Evolutionary conservation across 1,140 invertebrate genomes (phyloP), one percentile per base, ranked within the genome.

Genomic region (Zaprionus inermis): DNA sequence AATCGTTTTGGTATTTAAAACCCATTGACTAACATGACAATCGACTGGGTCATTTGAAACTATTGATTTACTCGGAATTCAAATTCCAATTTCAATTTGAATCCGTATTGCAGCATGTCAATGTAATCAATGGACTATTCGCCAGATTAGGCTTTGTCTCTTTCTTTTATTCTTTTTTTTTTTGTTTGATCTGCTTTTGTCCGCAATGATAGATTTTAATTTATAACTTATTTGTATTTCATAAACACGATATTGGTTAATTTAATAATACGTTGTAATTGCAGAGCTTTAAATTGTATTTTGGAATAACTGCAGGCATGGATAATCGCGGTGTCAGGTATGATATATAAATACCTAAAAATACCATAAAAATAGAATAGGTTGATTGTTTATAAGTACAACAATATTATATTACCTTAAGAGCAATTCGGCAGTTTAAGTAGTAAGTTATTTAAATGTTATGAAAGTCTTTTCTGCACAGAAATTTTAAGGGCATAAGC

Each of bases 1-100:
- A 55, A 65, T 64, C 32, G 16, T 38, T 6, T 72, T 57, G 38
- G 34, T 41, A 24, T 20, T 46, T 64, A 32, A 49, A 51, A 18
- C 11, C 38, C 30, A 57, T 57, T 57, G 32, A 64, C 20, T 54
- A 56, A 24, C 51, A 14, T n/a, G 24, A 54, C 51, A 54, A 51
- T 64, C 22, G 30, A 34, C 55, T 54, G 36, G 60, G 41, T 22
- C 52, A 57, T 65, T 71, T 54, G 64, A 71, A 71, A 64, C 51
- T 12, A 64, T 56, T 57, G 34, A 54, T 22, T 41, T 24, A 44
- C 44, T 12, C 5, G 10, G 16, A 12, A 49, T 12, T 49, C 18
- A 10, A 22, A 22, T 20, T 49, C 11, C 20, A 22, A 49, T 49
- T 49, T 18, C 44, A 12, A 49, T 49, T 49, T 22, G 7, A 22